A percentile compares a stretch with the other conserved stretches of the same genome.
Evolutionary conservation across 1,140 invertebrate genomes (phyloP).

Genomic region (Babylonia areolata): DNA sequence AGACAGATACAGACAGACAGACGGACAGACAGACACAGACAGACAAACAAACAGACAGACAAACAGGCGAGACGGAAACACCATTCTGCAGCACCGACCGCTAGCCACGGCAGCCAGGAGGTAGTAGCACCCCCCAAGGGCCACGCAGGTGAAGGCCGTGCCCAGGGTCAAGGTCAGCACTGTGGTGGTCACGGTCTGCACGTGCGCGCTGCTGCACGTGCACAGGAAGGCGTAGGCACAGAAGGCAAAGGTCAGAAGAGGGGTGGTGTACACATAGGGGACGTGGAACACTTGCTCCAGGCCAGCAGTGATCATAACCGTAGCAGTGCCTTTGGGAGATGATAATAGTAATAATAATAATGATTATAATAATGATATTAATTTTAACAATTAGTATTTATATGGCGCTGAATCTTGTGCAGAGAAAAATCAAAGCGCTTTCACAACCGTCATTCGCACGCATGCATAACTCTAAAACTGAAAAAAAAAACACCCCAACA

Average conservation of each 20-base stretch:
- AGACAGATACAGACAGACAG: too few relatives aligned
- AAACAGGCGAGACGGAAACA: too few relatives aligned
- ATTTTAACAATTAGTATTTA: too few relatives aligned
- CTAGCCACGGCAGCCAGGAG: slow-evolving; percentile 46
- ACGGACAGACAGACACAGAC: too few relatives aligned
- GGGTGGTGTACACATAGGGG: slow-evolving; percentile 51
- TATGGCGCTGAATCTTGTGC: too few relatives aligned
- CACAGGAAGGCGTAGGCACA: slow-evolving; percentile 51
- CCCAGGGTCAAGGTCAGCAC: slow-evolving; percentile 54
- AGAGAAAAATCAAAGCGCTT: too few relatives aligned
- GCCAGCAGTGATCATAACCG: slow-evolving; percentile 56
- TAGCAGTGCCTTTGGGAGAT: slow-evolving; percentile 50
- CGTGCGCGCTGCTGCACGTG: slow-evolving; percentile 38
- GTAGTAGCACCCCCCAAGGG: slow-evolving; percentile 53
- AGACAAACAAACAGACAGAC: too few relatives aligned
- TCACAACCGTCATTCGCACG: too few relatives aligned
- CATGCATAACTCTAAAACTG: too few relatives aligned
- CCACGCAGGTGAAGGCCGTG: slow-evolving; percentile 48
- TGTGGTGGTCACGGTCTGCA: slow-evolving; percentile 45
- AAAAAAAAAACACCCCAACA: too few relatives aligned
- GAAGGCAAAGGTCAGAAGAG: slow-evolving; percentile 44
- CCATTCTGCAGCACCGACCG: slow-evolving; percentile 52
- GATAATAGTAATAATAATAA: too few relatives aligned
- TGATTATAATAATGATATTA: too few relatives aligned
- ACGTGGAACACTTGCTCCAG: slow-evolving; percentile 54